Evolutionary conservation across 2,797 vertebrate species (phyloP), one percentile per base, ranked within the genome.

Genomic region (Ataeniobius toweri): DNA sequence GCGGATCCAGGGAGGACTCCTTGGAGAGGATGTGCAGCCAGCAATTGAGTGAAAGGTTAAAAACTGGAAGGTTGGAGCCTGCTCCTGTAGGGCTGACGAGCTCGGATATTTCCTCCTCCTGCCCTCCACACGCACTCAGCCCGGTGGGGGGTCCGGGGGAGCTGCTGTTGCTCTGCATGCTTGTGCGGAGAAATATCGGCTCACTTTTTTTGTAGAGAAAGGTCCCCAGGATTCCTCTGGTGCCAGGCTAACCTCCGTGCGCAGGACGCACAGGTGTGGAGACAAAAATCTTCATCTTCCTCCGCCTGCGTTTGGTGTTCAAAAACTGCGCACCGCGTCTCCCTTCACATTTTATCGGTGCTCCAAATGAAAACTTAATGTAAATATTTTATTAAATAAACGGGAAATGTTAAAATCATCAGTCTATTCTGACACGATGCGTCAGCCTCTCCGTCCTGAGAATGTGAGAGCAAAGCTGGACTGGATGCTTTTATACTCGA

Each of bases 11-110:
- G 0, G 93, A 88, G 4, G 92, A 92, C 86, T 96, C 95, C 80
- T 83, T 92, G 77, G 94, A 93, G 7, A 96, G 92, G 50, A 96
- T 92, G 78, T 95, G 92, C 1, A 96, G 94, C 95, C 95, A 96
- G 92, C 95, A 96, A 82, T 91, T 92, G 5, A 95, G 86, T 0
- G 95, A 95, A 0, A 96, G 88, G 83, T 95, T 95, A 6, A 92
- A 76, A 41, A 83, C 67, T 0, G 86, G 88, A 58, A 88, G 74
- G 79, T 76, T 90, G 67, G 78, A 79, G 1, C 72, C 77, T 41
- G 77, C 87, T 12, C 70, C 88, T 0, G 87, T 76, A 22, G 84
- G 75, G 77, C 93, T 89, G 69, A 89, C 83, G 71, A 93, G 84
- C 55, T 86, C 89, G 51, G 86, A 84, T 83, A 90, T 81, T 2